A percentile compares a stretch with the other conserved stretches of the same genome.
These are phyloP conservation scores for Archilochus colubris DNA, from an alignment of 2,113 vertebrate species.

Conservation along the genomic window DNA sequence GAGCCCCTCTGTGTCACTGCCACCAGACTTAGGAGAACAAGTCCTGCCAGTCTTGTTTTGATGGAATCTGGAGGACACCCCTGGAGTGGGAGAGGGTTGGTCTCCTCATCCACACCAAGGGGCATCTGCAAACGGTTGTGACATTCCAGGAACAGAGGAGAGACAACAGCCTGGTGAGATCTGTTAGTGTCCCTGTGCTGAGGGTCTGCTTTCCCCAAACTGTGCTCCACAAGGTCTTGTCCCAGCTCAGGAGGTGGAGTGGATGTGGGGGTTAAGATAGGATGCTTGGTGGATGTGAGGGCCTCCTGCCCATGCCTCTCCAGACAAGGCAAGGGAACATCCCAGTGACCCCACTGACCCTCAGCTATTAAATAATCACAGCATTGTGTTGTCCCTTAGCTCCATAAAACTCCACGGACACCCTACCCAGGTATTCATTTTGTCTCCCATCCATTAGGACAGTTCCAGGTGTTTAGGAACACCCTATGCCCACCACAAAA, in stretches of 20 bases:
- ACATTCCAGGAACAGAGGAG: background rate
- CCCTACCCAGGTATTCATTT: background rate
- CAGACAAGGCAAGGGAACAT: background rate
- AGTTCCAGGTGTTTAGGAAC: background rate
- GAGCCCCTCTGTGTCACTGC: background rate
- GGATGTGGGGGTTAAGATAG: background rate
- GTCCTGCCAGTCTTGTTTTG: background rate
- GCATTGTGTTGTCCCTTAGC: background rate
- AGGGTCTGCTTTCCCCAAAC: background rate
- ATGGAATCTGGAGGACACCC: background rate
- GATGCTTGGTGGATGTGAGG: fast-evolving
- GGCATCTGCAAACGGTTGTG: background rate
- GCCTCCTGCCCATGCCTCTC: background rate
- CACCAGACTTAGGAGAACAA: background rate
- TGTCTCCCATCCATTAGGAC: background rate
- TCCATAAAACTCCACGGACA: background rate
- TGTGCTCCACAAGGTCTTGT: background rate
- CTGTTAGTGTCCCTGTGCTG: fast-evolving
- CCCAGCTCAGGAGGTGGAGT: fast-evolving
- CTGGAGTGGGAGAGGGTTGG: fast-evolving
- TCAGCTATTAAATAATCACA: background rate
- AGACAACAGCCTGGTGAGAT: background rate
- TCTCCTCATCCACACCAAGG: background rate
- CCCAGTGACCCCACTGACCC: background rate
- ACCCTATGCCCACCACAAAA: background rate